Evolutionary conservation across 2,113 vertebrate genomes (phyloP).

Genomic region (Macrotus californicus): DNA sequence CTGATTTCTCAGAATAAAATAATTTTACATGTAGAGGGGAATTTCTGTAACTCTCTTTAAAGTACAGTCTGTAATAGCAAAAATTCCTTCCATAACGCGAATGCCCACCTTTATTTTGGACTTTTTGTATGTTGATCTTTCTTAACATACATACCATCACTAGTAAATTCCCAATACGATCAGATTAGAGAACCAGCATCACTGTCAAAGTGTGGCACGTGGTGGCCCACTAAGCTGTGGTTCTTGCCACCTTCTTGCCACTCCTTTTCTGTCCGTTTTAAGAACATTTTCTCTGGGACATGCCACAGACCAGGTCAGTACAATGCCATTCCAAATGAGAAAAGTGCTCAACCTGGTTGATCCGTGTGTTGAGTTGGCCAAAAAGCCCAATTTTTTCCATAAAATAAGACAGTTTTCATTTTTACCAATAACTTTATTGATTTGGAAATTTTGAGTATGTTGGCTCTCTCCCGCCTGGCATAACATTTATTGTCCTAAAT

Average conservation of each 20-base stretch:
- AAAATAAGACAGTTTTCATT: too few relatives aligned
- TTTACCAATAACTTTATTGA: too few relatives aligned
- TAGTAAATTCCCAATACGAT: not conserved
- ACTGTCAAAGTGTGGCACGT: not conserved
- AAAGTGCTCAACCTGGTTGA: not conserved
- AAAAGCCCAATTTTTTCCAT: too few relatives aligned
- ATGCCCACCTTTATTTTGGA: not conserved
- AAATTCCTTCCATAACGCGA: not conserved
- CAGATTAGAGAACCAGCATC: not conserved
- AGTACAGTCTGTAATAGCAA: not conserved
- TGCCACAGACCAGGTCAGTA: not conserved
- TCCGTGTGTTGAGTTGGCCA: not conserved
- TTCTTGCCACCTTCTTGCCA: not conserved
- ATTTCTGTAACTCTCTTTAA: not conserved
- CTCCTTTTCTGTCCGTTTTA: not conserved
- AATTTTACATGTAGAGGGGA: not conserved
- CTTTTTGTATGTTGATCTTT: not conserved
- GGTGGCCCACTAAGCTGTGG: not conserved
- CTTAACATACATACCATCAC: not conserved
- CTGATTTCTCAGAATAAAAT: not conserved
- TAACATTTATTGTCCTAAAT: too few relatives aligned
- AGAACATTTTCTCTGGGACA: not conserved
- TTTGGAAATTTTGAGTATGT: too few relatives aligned
- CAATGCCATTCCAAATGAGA: not conserved
- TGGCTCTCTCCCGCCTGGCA: too few relatives aligned